Percentiles rank a stretch among this genome's conserved stretches.
phyloP scores from a whole-genome alignment of 2,113 vertebrate species.

The Paraplagusia blochii region DNA sequence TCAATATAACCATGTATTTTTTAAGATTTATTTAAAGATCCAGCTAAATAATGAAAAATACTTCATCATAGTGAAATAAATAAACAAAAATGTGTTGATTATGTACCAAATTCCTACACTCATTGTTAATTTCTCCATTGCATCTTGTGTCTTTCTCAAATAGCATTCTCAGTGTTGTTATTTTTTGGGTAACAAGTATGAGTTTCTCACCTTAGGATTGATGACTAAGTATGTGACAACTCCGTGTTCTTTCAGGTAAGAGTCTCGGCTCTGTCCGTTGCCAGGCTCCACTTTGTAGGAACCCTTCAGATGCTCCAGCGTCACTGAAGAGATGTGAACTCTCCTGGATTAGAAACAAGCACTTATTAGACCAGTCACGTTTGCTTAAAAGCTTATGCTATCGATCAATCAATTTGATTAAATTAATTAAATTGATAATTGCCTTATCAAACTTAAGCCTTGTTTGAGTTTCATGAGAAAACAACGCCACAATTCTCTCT shows the following conservation, averaged over 20 bases:
- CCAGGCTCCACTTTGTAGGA: slow-evolving; percentile 95
- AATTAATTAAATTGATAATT: no score
- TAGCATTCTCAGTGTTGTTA: no score
- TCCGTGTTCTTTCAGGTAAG: slow-evolving; percentile 91
- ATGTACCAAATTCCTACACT: no score
- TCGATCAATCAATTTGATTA: no score
- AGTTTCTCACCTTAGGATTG: slow-evolving; percentile 90
- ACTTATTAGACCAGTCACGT: background rate
- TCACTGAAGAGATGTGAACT: slow-evolving; percentile 96
- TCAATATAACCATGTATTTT: no score
- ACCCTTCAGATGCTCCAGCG: slow-evolving; percentile 92
- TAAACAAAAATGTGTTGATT: no score
- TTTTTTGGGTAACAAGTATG: no score
- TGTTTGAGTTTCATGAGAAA: slow-evolving; percentile 1
- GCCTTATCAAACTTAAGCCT: slow-evolving; percentile 7
- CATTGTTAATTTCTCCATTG: no score
- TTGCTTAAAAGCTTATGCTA: slow-evolving; percentile 11
- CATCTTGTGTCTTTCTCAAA: no score
- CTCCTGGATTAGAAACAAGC: slow-evolving; percentile 77
- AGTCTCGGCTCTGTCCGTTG: slow-evolving; percentile 87
- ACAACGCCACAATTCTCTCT: background rate
- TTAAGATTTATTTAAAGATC: no score
- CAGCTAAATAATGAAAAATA: no score
- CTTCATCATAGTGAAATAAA: no score
- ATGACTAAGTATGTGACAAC: slow-evolving; percentile 94